phyloP scores from a whole-genome alignment of 2,113 vertebrate species.

The Mastomys natalensis region DNA sequence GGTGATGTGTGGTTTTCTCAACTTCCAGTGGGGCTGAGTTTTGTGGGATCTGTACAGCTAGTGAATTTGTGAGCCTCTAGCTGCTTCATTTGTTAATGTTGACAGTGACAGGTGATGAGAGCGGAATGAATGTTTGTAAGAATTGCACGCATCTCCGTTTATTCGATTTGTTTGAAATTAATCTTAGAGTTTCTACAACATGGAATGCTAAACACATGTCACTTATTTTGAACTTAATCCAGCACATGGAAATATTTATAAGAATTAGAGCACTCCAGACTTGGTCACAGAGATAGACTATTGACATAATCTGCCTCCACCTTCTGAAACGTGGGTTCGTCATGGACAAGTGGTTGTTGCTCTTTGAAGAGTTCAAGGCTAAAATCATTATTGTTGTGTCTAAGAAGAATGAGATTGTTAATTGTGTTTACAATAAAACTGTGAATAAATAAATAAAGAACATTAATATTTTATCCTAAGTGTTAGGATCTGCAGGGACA shows the following conservation, averaged over 20 bases:
- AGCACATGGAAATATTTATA: slow-evolving; percentile 70
- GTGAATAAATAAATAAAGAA: slow-evolving; percentile 75
- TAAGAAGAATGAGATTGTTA: slow-evolving; percentile 69
- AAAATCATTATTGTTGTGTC: slow-evolving; percentile 65
- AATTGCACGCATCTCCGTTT: slow-evolving; percentile 65
- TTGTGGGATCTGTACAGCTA: neutral
- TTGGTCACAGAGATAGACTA: slow-evolving; percentile 42
- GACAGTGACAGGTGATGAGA: slow-evolving; percentile 57
- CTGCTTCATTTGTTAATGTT: slow-evolving; percentile 43
- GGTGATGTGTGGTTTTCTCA: neutral
- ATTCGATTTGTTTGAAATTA: slow-evolving; percentile 76
- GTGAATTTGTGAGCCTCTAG: neutral
- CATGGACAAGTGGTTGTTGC: slow-evolving; percentile 53
- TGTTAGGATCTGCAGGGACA: slow-evolving; percentile 68
- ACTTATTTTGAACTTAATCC: slow-evolving; percentile 72
- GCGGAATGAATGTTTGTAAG: slow-evolving; percentile 50
- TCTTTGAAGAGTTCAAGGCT: slow-evolving; percentile 61
- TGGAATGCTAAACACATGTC: slow-evolving; percentile 73
- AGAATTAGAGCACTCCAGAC: slow-evolving; percentile 66
- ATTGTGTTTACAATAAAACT: slow-evolving; percentile 75
- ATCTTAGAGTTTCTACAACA: slow-evolving; percentile 70
- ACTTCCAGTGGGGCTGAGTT: neutral
- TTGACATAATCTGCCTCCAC: slow-evolving; percentile 74
- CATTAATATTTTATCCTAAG: slow-evolving; percentile 74
- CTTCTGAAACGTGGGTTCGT: slow-evolving; percentile 66